Evolutionary conservation across 2,797 vertebrate genomes (phyloP), one percentile per base, ranked within the genome.

Genomic region (Gymnocypris eckloni): DNA sequence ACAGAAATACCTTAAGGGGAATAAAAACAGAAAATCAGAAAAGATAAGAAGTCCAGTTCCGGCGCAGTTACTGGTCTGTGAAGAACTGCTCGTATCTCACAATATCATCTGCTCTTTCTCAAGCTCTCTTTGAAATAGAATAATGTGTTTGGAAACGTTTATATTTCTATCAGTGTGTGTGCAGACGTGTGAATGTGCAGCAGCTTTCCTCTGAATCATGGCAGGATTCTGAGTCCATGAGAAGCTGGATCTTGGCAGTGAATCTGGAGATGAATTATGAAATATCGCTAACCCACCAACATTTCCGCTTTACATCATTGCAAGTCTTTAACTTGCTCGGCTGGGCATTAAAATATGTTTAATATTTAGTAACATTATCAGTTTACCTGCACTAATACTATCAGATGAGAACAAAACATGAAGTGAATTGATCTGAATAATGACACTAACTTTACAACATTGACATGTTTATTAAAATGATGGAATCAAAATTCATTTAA

Each of bases 1-100:
- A 10, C 22, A 59, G 25, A 41, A 13, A 28, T 18, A 41, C 16
- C 67, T 18, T 4, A 20, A 50, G 12, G 56, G 33, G 56, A 70
- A 85, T 85, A 25, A 64, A 28, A 64, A 43, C 11, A 66, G 78
- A 61, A 43, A 59, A n/a, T 22, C 50, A 59, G 13, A 4, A 43
- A 2, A 33, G 48, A 75, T 52, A 11, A 52, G 43, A 84, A 52
- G 45, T 83, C 45, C 39, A 59, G 67, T 52, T 25, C 45, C 16
- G 25, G 25, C 13, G 22, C 18, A 52, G n/a, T 2, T 56, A 54
- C 59, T 16, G 15, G 64, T 37, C 28, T 67, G 64, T 37, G 64
- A 33, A 67, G 28, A 67, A 4, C 8, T 39, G 66, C 45, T 28
- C 15, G 9, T 52, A 33, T 50, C 71, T 25, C 12, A 48, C 12